Conservation (phyloP, 2,113 vertebrate species). For the Rhadina sibilatrix region DNA sequence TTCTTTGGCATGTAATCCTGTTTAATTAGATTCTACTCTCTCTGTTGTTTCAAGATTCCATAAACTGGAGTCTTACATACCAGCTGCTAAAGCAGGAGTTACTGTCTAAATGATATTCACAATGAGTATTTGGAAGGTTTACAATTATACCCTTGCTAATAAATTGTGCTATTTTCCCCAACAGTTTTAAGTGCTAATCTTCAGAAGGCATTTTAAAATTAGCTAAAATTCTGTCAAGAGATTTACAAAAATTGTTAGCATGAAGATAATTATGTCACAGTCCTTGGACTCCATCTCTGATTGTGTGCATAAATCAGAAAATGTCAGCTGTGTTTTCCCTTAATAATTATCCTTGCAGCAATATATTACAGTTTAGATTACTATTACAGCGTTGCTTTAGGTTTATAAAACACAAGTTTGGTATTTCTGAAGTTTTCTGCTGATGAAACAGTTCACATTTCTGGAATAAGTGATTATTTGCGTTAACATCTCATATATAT, state of each 20-base stretch:
- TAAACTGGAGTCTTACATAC: constrained; percentile 82
- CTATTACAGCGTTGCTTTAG: constrained; percentile 71
- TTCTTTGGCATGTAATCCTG: constrained; percentile 82
- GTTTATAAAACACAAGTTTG: constrained; percentile 68
- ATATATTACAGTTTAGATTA: constrained; percentile 74
- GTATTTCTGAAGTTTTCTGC: constrained; percentile 72
- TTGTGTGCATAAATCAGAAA: constrained; percentile 84
- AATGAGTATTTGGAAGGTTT: constrained; percentile 84
- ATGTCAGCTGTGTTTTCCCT: constrained; percentile 83
- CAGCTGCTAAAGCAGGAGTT: constrained; percentile 82
- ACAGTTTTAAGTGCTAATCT: constrained; percentile 83
- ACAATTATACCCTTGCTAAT: constrained; percentile 88
- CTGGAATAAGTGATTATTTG: constrained; percentile 37
- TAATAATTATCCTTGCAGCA: constrained; percentile 79
- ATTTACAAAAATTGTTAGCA: constrained; percentile 83
- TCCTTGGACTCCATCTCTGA: constrained; percentile 81
- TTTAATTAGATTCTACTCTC: constrained; percentile 85
- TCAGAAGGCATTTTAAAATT: constrained; percentile 85
- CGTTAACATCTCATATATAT: constrained; percentile 44
- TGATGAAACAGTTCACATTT: constrained; percentile 68
- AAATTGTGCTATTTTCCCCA: constrained; percentile 83
- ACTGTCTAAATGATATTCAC: constrained; percentile 84
- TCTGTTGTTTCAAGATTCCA: constrained; percentile 85
- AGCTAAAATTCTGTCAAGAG: constrained; percentile 85
- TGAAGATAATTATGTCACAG: constrained; percentile 84